phyloP scores from a whole-genome alignment of 1,140 invertebrate genomes.

The Eriosoma lanigerum region DNA sequence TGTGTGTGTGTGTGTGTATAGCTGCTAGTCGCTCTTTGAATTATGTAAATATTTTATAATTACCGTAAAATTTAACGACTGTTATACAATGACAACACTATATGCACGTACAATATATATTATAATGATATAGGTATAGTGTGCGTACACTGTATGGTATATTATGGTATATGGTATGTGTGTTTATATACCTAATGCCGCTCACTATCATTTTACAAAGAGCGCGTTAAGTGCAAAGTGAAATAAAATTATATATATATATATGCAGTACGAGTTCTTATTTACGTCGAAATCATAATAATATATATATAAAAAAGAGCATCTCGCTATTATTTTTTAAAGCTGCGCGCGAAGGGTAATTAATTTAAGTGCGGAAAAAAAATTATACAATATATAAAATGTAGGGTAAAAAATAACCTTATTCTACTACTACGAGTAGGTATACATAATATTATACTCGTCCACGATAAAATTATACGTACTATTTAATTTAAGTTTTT shows the following conservation, averaged over 20 bases:
- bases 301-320: not conserved
- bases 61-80: constrained; percentile 24
- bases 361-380: not conserved
- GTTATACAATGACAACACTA: constrained; percentile 16
- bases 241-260: not conserved
- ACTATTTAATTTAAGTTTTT: no score
- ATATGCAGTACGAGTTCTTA: no score
- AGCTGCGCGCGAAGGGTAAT: constrained; percentile 9
- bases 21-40: not conserved
- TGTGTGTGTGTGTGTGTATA: not conserved
- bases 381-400: no score
- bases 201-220: not conserved
- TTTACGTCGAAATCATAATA: not conserved
- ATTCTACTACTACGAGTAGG: not conserved
- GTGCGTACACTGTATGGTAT: no score
- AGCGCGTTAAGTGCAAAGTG: not conserved
- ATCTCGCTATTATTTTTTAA: not conserved
- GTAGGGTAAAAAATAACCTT: no score
- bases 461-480: not conserved
- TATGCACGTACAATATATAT: no score
- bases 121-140: not conserved
- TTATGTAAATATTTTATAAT: constrained; percentile 45
- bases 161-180: not conserved
- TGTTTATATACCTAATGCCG: not conserved
- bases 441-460: no score